A percentile compares a stretch with the other conserved stretches of the same genome.
phyloP scores from a whole-genome alignment of 2,888 invertebrate species.

The Nyleta sp. region DNA sequence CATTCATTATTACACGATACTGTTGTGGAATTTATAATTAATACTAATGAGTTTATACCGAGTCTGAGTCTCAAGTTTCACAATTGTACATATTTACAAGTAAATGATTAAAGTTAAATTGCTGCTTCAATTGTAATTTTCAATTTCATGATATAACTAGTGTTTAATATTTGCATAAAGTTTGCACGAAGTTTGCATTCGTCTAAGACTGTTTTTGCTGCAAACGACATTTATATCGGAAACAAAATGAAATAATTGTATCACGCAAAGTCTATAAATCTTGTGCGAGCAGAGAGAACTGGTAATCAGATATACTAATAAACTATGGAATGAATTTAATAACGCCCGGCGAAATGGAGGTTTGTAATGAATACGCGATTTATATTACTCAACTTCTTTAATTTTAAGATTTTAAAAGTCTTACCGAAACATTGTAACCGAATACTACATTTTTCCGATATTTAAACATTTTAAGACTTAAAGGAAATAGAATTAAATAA shows the following conservation, averaged over 20 bases:
- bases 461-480: too few species aligned
- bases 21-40: slow-evolving; percentile 11
- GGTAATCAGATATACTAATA: too few species aligned
- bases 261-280: neutral
- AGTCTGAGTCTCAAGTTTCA: neutral
- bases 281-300: neutral
- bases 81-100: slow-evolving; percentile 19
- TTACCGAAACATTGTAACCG: too few species aligned
- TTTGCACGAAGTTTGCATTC: slow-evolving; percentile 15
- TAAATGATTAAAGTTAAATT: slow-evolving; percentile 27
- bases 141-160: slow-evolving; percentile 6
- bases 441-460: too few species aligned
- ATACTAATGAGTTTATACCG: neutral
- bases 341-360: too few species aligned
- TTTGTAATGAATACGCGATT: neutral
- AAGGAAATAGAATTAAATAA: too few species aligned
- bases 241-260: slow-evolving; percentile 1
- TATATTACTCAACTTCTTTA: too few species aligned
- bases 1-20: neutral
- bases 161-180: slow-evolving; percentile 14
- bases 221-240: slow-evolving; percentile 1
- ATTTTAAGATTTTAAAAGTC: too few species aligned
- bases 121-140: slow-evolving; percentile 10
- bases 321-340: too few species aligned
- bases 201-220: slow-evolving; percentile 1